A percentile compares a stretch with the other conserved stretches of the same genome.
Evolutionary conservation across 1,140 invertebrate genomes (phyloP).

Genomic region (Drosophila sulfurigaster): DNA sequence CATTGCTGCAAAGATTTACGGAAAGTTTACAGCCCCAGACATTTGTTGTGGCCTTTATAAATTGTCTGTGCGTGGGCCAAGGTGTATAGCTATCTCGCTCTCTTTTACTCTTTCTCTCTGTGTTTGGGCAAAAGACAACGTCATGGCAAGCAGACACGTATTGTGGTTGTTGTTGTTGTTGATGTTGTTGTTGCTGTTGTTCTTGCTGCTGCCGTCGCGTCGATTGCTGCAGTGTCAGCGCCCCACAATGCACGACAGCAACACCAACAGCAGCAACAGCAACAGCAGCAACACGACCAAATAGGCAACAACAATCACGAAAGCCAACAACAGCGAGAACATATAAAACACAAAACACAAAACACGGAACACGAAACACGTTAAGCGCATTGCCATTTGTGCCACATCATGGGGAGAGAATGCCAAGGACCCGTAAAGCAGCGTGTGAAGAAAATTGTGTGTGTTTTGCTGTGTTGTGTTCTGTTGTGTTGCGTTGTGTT

Average conservation of each 20-base stretch:
- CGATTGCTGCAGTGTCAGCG: slow-evolving; percentile 70
- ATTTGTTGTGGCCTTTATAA: slow-evolving; percentile 81
- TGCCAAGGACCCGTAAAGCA: slow-evolving; percentile 53
- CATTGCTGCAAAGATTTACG: slow-evolving; percentile 76
- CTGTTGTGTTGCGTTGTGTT: no score
- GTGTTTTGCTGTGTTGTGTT: no score
- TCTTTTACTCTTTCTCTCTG: neutral
- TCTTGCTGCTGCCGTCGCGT: slow-evolving; percentile 27
- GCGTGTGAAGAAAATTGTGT: slow-evolving; percentile 31
- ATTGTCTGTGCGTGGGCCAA: slow-evolving; percentile 79
- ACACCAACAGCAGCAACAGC: slow-evolving; percentile 23
- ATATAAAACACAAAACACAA: slow-evolving; percentile 52
- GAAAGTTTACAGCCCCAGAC: slow-evolving; percentile 79
- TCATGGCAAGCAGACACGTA: slow-evolving; percentile 14
- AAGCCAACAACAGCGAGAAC: slow-evolving; percentile 49
- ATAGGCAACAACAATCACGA: slow-evolving; percentile 37
- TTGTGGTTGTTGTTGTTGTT: slow-evolving; percentile 5
- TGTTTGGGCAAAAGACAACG: slow-evolving; percentile 29
- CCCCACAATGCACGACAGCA: slow-evolving; percentile 55
- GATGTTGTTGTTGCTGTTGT: slow-evolving; percentile 32
- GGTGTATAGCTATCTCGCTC: slow-evolving; percentile 41
- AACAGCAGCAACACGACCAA: slow-evolving; percentile 20
- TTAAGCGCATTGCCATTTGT: slow-evolving; percentile 81
- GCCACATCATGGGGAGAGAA: slow-evolving; percentile 70
- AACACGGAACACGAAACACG: slow-evolving; percentile 66